phyloP scores from a whole-genome alignment of 2,113 vertebrate species.

The Vanacampus margaritifer region DNA sequence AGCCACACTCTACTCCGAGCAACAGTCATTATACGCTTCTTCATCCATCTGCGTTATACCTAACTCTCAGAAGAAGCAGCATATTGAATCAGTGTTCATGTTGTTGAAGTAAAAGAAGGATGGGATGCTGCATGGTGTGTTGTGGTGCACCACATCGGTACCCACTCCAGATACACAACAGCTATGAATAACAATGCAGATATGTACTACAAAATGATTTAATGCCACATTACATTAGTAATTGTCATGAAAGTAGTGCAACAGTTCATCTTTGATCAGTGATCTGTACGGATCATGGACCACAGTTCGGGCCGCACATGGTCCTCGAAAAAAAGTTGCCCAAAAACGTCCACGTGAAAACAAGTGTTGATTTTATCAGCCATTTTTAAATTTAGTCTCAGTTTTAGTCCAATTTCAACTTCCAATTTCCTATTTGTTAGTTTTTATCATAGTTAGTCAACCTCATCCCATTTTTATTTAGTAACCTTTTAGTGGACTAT shows the following conservation, averaged over 20 bases:
- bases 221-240: neutral
- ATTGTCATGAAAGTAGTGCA: neutral
- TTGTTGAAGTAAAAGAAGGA: neutral
- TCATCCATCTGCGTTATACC: constrained; percentile 30
- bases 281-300: no score
- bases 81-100: neutral
- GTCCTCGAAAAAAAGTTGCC: no score
- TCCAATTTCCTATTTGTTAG: no score
- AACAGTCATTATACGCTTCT: constrained; percentile 71
- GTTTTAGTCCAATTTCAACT: no score
- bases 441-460: no score
- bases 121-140: neutral
- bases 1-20: constrained; percentile 43
- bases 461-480: no score
- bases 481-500: no score
- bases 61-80: constrained; percentile 4
- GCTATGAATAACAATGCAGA: constrained; percentile 22
- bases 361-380: no score
- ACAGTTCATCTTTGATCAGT: no score
- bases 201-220: neutral
- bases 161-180: constrained; percentile 13
- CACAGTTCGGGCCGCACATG: no score
- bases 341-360: no score
- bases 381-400: no score
- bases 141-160: constrained; percentile 5